Percentiles rank a stretch among this genome's conserved stretches.
Conservation (phyloP, 2,113 vertebrate genomes). For the Grallaria varia region DNA sequence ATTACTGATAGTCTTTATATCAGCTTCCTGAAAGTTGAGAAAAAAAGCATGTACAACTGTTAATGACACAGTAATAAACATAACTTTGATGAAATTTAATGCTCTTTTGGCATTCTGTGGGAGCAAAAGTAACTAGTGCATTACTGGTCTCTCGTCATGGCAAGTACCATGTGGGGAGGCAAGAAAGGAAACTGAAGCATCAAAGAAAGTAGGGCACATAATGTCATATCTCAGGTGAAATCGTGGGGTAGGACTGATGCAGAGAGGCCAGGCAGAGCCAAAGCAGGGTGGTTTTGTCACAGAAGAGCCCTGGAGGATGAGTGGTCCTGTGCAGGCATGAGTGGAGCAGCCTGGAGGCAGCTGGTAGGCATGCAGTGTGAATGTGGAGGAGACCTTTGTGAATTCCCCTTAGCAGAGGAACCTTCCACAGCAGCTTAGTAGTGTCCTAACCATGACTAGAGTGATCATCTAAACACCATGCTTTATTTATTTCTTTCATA, state of each 20-base stretch:
- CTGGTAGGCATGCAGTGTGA: neutral
- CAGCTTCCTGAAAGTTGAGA: neutral
- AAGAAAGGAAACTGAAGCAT: neutral
- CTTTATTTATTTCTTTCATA: neutral
- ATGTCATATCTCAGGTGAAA: neutral
- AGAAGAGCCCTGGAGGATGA: neutral
- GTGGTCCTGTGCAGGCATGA: too few relatives aligned
- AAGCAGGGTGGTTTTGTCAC: neutral
- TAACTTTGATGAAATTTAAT: neutral
- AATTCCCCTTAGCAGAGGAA: neutral
- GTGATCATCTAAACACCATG: neutral
- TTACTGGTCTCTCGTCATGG: neutral
- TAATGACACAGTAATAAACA: neutral
- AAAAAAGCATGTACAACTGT: neutral
- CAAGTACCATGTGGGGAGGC: neutral
- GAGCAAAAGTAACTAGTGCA: neutral
- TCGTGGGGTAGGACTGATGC: too few relatives aligned
- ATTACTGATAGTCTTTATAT: neutral
- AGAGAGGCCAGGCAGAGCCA: neutral
- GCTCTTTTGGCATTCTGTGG: neutral
- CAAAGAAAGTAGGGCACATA: neutral
- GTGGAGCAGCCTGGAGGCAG: neutral
- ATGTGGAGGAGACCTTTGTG: neutral
- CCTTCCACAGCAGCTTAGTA: neutral
- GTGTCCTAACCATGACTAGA: neutral